Conservation (phyloP, 2,797 vertebrate genomes). For the Pogonophryne albipinna region DNA sequence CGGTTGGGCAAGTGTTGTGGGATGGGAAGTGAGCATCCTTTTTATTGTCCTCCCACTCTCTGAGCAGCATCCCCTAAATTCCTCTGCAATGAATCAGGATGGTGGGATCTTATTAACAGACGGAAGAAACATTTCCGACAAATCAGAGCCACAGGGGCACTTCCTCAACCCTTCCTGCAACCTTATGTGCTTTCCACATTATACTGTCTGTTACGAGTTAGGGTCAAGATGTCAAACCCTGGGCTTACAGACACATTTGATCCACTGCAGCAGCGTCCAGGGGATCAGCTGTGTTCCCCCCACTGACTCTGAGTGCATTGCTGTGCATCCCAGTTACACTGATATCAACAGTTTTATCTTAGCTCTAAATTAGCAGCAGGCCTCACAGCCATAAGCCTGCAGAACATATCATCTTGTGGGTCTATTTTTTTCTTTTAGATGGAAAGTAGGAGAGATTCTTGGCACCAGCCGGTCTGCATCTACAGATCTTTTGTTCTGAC, state of each 20-base stretch:
- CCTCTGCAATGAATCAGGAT: slow-evolving; percentile 60
- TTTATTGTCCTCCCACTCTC: slow-evolving; percentile 60
- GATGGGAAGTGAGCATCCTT: slow-evolving; percentile 63
- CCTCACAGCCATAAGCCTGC: slow-evolving; percentile 43
- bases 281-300: slow-evolving; percentile 36
- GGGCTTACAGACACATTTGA: slow-evolving; percentile 44
- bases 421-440: slow-evolving; percentile 43
- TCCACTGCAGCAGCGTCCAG: slow-evolving; percentile 52
- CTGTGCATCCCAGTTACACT: slow-evolving; percentile 43
- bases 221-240: slow-evolving; percentile 59
- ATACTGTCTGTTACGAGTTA: slow-evolving; percentile 29
- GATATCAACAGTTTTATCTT: slow-evolving; percentile 59
- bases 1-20: slow-evolving; percentile 29
- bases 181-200: slow-evolving; percentile 58
- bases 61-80: slow-evolving; percentile 63
- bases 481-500: slow-evolving; percentile 38
- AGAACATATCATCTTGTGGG: slow-evolving; percentile 59
- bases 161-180: slow-evolving; percentile 15
- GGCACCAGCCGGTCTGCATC: slow-evolving; percentile 63
- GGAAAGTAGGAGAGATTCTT: slow-evolving; percentile 57
- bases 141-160: slow-evolving; percentile 31
- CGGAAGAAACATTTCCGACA: slow-evolving; percentile 57
- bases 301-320: slow-evolving; percentile 36
- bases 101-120: slow-evolving; percentile 27
- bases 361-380: slow-evolving; percentile 59